These are phyloP conservation scores for Leptopilina syphax DNA, from an alignment of 2,888 invertebrate species.

Conservation along the genomic window DNA sequence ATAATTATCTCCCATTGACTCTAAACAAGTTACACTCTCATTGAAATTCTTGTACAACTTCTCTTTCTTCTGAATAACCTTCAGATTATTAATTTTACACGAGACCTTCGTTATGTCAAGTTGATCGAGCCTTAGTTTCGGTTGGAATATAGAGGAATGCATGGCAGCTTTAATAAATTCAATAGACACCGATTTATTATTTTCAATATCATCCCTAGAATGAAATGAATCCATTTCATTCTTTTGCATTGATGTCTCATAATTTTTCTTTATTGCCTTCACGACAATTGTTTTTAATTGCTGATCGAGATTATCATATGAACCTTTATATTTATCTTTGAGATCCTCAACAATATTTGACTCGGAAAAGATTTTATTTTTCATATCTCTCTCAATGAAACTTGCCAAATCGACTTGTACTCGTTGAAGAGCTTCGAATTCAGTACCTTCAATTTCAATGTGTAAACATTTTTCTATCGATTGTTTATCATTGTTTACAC, in stretches of 20 bases:
- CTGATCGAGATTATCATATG: constrained; percentile 63
- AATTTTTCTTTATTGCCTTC: constrained; percentile 70
- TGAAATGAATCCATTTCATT: constrained; percentile 37
- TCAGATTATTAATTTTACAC: constrained; percentile 61
- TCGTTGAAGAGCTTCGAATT: constrained; percentile 65
- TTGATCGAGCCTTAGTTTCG: constrained; percentile 65
- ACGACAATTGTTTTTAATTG: constrained; percentile 70
- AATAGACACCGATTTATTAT: constrained; percentile 59
- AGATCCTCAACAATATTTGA: constrained; percentile 18
- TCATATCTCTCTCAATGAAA: constrained; percentile 70
- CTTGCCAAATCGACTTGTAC: constrained; percentile 68
- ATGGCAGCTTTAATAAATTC: constrained; percentile 64
- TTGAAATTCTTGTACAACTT: constrained; percentile 53
- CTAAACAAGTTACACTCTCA: constrained; percentile 56
- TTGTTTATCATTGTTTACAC: constrained; percentile 44
- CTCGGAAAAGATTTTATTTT: constrained; percentile 44
- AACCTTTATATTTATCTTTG: constrained; percentile 52
- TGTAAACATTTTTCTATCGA: constrained; percentile 69
- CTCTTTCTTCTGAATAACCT: constrained; percentile 46
- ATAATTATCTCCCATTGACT: constrained; percentile 60
- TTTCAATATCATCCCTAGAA: constrained; percentile 28
- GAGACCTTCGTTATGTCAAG: constrained; percentile 54
- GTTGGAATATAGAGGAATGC: constrained; percentile 68
- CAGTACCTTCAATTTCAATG: constrained; percentile 71
- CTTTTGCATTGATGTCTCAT: constrained; percentile 58